Evolutionary conservation across 2,888 invertebrate species (phyloP).

Genomic region (Argyresthia goedartella): DNA sequence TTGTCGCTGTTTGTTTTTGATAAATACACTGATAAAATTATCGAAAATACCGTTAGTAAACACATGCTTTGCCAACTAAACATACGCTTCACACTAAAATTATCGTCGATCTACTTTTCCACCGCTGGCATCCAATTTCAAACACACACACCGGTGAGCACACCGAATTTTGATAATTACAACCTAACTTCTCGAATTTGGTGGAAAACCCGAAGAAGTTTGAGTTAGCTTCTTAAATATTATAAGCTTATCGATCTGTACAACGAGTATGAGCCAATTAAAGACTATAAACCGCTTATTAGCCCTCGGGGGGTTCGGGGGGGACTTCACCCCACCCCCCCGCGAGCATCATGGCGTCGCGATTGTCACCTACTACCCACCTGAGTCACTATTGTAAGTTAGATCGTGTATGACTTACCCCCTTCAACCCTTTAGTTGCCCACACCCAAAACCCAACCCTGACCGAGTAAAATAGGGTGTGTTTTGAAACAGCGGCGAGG

Average conservation of each 20-base stretch:
- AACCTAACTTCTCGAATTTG: neutral
- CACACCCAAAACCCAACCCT: neutral
- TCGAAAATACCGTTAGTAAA: too few relatives aligned
- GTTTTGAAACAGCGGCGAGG: neutral
- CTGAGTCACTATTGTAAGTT: slow-evolving; percentile 46
- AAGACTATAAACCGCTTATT: slow-evolving; percentile 60
- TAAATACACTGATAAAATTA: too few relatives aligned
- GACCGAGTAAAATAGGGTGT: neutral
- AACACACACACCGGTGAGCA: too few relatives aligned
- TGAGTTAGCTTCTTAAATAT: slow-evolving; percentile 33
- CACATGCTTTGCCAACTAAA: too few relatives aligned
- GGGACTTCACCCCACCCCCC: slow-evolving; percentile 28
- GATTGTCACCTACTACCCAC: slow-evolving; percentile 53
- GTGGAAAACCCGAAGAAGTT: neutral
- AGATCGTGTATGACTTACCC: slow-evolving; percentile 50
- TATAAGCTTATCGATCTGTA: slow-evolving; percentile 33
- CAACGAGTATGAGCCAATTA: slow-evolving; percentile 43
- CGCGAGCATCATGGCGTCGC: slow-evolving; percentile 66
- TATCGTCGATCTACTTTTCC: too few relatives aligned
- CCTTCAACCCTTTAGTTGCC: slow-evolving; percentile 23
- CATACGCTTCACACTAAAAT: too few relatives aligned
- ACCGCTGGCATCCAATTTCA: too few relatives aligned
- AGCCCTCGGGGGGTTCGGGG: slow-evolving; percentile 44
- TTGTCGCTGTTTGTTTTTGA: too few relatives aligned
- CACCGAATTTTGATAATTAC: too few relatives aligned